Base-by-base conservation (phyloP, 1,140 invertebrate genomes). In the Zaprionus kolodkinae region DNA sequence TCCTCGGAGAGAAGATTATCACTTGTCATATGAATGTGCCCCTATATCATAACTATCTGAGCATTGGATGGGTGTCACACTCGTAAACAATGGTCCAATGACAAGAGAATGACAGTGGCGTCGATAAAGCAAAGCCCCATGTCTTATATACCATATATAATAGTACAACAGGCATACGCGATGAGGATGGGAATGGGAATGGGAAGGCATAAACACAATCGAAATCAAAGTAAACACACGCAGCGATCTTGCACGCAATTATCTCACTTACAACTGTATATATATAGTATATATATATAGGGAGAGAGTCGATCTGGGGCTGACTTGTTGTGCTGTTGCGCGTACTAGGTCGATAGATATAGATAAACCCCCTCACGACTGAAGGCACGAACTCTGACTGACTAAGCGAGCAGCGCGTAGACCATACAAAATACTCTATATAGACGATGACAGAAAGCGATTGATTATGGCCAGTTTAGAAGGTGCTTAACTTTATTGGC, bases 21-120 rank as follows among this genome's bases (percentile, higher is more conserved):
- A 0, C 45, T 6, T 50, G 45, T 50, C 45, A 50, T 11, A 17
- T 64, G 17, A 64, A 52, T 50, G 30, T 12, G 10, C 17, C 30
- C 33, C 21, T 40, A 68, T 69, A 69, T 69, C 66, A 52, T 21
- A 45, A 17, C 40, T 45, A 45, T 45, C 40, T 45, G 38, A n/a
- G 10, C 62, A 35, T 10, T 27, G 36, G 35, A 2, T 21, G 57
- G 38, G 40, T 72, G 63, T 60, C 57, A 17, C 40, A 64, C 67
- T 71, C 60, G 77, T 86, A 86, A 88, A 86, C 82, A 86, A 86
- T 79, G 54, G 60, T 38, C 45, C 59, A 80, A 81, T 87, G 83
- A 87, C 84, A 88, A 88, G 73, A 75, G 56, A 80, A 67, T 84
- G 84, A 78, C 77, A 83, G 80, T 72, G 55, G 57, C 67, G 71